Percentiles rank a stretch among this genome's conserved stretches.
Conservation (phyloP, 2,113 vertebrate genomes). For the Campylomormyrus tamandua region DNA sequence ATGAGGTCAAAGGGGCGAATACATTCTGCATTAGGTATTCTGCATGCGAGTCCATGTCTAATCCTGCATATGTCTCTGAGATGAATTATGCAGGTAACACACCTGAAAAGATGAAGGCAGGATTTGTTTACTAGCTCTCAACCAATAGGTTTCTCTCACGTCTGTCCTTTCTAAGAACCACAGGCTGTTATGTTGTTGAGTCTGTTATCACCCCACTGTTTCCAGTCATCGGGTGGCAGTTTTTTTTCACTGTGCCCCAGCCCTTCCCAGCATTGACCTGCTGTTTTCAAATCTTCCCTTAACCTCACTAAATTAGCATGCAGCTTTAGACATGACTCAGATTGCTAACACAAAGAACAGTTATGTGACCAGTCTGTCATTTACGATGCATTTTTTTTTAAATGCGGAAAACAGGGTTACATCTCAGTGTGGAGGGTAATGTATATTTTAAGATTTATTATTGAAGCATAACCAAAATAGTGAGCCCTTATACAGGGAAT, state of each 20-base stretch:
- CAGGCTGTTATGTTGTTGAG: slow-evolving; percentile 20
- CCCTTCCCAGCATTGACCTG: neutral
- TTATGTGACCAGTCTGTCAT: neutral
- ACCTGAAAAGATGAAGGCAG: neutral
- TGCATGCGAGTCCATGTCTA: neutral
- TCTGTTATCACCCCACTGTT: slow-evolving; percentile 18
- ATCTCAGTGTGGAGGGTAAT: neutral
- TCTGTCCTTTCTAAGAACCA: neutral
- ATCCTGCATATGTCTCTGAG: neutral
- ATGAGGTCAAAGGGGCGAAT: neutral
- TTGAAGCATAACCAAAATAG: neutral
- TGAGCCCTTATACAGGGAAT: neutral
- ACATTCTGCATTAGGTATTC: neutral
- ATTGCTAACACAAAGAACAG: neutral
- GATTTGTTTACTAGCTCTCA: neutral
- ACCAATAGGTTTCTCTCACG: neutral
- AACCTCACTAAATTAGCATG: slow-evolving; percentile 13
- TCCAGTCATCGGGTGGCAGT: neutral
- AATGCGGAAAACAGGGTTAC: neutral
- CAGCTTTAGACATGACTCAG: neutral
- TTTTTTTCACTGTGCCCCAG: neutral
- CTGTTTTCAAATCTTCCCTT: neutral
- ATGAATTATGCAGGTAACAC: neutral
- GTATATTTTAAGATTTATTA: neutral
- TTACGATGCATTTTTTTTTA: neutral